These are phyloP conservation scores for Macroglossus sobrinus DNA, from an alignment of 2,113 vertebrate genomes.

Conservation along the genomic window DNA sequence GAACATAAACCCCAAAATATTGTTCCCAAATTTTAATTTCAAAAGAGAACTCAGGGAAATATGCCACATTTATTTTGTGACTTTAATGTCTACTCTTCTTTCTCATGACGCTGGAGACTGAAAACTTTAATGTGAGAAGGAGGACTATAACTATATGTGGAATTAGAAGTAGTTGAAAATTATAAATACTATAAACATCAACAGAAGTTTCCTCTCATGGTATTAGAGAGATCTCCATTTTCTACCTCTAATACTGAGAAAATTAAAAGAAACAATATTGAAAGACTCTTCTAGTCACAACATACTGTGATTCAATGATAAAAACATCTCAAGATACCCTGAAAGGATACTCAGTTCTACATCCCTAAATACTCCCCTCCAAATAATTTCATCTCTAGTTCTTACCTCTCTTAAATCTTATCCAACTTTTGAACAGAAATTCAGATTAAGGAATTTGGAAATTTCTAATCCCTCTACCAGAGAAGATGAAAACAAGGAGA, in stretches of 20 bases:
- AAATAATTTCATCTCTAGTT: neutral
- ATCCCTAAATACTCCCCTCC: neutral
- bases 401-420: neutral
- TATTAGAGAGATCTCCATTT: neutral
- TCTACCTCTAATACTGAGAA: neutral
- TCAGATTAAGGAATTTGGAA: neutral
- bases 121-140: neutral
- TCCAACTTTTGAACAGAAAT: neutral
- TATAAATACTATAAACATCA: neutral
- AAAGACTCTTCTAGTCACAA: neutral
- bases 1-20: neutral
- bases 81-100: neutral
- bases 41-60: neutral
- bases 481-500: neutral
- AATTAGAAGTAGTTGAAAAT: neutral
- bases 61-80: neutral
- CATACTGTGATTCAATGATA: neutral
- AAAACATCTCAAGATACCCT: neutral
- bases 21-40: neutral
- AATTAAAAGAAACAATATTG: neutral
- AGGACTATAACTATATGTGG: neutral
- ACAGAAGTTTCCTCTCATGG: neutral
- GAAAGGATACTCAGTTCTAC: neutral
- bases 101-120: neutral
- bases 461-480: neutral